Evolutionary conservation across 2,888 invertebrate genomes (phyloP).

Genomic region (Cordylochernes scorpioides): DNA sequence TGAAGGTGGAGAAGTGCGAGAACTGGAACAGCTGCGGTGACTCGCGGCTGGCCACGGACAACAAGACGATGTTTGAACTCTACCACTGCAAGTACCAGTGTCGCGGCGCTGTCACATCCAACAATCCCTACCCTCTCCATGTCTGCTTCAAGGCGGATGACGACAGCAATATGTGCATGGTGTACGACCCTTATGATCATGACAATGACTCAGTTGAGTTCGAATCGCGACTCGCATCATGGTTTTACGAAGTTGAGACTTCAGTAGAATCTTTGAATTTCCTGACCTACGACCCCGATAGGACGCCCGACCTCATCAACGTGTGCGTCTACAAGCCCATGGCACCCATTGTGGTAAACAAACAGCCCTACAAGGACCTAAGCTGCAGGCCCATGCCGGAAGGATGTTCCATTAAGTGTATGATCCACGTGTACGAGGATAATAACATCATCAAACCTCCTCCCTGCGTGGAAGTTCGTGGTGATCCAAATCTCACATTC

Average conservation of each 20-base stretch:
- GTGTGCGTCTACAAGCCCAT: constrained; percentile 12
- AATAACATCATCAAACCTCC: constrained; percentile 5
- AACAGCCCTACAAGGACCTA: constrained; percentile 9
- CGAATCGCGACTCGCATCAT: constrained; percentile 12
- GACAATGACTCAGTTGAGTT: constrained; percentile 10
- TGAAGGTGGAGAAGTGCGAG: constrained; percentile 15
- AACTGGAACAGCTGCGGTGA: constrained; percentile 12
- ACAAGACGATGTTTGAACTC: constrained; percentile 11
- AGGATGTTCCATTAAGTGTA: constrained; percentile 9
- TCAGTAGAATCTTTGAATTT: neutral
- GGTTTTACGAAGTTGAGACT: constrained; percentile 10
- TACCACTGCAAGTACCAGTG: constrained; percentile 14
- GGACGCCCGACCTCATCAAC: constrained; percentile 5
- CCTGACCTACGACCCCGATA: constrained; percentile 1
- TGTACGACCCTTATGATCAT: constrained; percentile 5
- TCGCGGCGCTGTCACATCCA: constrained; percentile 3
- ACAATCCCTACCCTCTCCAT: constrained; percentile 11
- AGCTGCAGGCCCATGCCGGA: constrained; percentile 10
- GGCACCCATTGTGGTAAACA: constrained; percentile 9
- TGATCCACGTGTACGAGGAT: constrained; percentile 5
- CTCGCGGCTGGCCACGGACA: constrained; percentile 4
- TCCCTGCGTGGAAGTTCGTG: constrained; percentile 19
- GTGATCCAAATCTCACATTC: constrained; percentile 38
- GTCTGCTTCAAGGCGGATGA: constrained; percentile 11
- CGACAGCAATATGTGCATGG: constrained; percentile 9